A percentile compares a stretch with the other conserved stretches of the same genome.
phyloP scores from a whole-genome alignment of 2,888 invertebrate genomes.

The Macaria notata region DNA sequence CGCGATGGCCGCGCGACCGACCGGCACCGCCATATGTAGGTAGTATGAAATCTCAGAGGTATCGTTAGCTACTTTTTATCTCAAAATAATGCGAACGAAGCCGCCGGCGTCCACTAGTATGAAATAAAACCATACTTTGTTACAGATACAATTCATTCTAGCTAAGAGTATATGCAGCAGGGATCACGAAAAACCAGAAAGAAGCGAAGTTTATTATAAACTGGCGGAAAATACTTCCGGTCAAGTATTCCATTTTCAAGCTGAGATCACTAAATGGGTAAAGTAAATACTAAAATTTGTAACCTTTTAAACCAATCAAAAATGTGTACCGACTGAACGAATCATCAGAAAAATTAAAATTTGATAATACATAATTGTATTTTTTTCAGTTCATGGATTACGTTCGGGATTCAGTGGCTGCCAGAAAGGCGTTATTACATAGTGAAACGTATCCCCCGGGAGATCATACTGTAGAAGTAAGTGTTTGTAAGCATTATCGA shows the following conservation, averaged over 20 bases:
- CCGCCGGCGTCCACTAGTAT: too few species aligned
- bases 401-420: not conserved
- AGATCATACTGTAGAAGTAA: not conserved
- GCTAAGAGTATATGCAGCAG: too few species aligned
- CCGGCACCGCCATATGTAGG: too few species aligned
- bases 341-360: not conserved
- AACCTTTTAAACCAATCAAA: not conserved
- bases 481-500: not conserved
- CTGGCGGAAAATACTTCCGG: constrained; percentile 9
- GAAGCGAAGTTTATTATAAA: constrained; percentile 3
- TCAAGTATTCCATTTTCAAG: constrained; percentile 2
- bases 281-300: not conserved
- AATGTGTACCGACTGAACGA: not conserved
- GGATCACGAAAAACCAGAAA: constrained; percentile 13
- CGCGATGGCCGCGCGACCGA: too few species aligned
- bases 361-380: not conserved
- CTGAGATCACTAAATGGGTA: not conserved
- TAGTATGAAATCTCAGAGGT: not conserved
- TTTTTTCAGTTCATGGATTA: not conserved
- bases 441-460: not conserved
- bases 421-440: not conserved
- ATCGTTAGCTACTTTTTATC: too few species aligned
- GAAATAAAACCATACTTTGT: not conserved
- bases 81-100: too few species aligned
- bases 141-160: constrained; percentile 29